phyloP scores from a whole-genome alignment of 1,140 invertebrate species.

The Tetragnatha versicolor region DNA sequence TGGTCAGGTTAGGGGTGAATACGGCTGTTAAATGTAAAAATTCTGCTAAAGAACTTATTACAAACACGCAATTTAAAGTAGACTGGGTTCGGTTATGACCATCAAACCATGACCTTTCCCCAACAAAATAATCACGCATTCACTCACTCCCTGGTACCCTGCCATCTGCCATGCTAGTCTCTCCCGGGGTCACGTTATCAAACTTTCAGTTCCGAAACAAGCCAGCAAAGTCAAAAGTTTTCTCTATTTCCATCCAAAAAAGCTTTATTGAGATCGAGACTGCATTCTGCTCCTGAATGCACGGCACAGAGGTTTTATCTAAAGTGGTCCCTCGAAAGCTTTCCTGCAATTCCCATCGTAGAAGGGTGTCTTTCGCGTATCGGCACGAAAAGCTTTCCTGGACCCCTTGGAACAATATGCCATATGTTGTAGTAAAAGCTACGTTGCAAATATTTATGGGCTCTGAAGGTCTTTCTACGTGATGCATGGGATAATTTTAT shows the following conservation, averaged over 20 bases:
- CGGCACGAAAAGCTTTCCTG: background rate
- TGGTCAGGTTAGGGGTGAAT: too few species aligned
- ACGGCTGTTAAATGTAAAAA: too few species aligned
- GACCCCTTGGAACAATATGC: background rate
- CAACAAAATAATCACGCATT: too few species aligned
- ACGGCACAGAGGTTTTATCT: slow-evolving; percentile 43
- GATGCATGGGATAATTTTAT: background rate
- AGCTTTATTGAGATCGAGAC: slow-evolving; percentile 48
- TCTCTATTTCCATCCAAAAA: background rate
- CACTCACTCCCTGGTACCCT: too few species aligned
- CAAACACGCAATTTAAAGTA: too few species aligned
- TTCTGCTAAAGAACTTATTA: too few species aligned
- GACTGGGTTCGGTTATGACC: too few species aligned
- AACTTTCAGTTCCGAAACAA: too few species aligned
- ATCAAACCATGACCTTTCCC: too few species aligned
- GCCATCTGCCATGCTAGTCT: too few species aligned
- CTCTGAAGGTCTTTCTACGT: background rate
- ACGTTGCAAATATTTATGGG: slow-evolving; percentile 9
- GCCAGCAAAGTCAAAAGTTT: too few species aligned
- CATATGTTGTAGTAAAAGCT: background rate
- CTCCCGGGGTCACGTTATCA: slow-evolving; percentile 14
- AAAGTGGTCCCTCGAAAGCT: slow-evolving; percentile 52
- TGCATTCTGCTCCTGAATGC: slow-evolving; percentile 34
- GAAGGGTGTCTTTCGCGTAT: background rate
- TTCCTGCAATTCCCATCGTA: slow-evolving; percentile 25